Evolutionary conservation across 92 coral and sea anemone species (phyloP).

Genomic region (Palythoa heliodiscus): DNA sequence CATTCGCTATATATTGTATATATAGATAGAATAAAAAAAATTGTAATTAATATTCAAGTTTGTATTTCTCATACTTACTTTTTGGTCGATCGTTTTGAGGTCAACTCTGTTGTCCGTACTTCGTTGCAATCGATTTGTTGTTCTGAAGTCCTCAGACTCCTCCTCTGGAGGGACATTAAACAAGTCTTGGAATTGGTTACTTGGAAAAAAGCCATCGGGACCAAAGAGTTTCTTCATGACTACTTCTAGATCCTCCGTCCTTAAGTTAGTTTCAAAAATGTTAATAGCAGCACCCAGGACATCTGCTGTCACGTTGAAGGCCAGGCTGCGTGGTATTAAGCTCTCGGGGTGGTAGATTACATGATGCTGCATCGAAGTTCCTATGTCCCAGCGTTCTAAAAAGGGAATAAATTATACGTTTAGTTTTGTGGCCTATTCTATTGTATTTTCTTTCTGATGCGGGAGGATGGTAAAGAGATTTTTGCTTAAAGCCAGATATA

Average conservation of each 20-base stretch:
- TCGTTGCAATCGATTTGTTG: slow-evolving; percentile 22
- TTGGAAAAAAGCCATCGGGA: slow-evolving; percentile 62
- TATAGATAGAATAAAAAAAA: background rate
- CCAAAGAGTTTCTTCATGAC: slow-evolving; percentile 70
- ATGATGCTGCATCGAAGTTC: slow-evolving; percentile 54
- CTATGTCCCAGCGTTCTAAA: slow-evolving; percentile 61
- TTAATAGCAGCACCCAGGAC: slow-evolving; percentile 72
- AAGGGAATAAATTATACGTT: background rate
- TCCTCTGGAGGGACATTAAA: slow-evolving; percentile 20
- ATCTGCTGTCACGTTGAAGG: slow-evolving; percentile 63
- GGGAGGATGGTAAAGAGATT: too few relatives aligned
- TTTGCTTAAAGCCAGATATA: too few relatives aligned
- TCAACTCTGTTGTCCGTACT: slow-evolving; percentile 45
- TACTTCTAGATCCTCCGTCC: slow-evolving; percentile 63
- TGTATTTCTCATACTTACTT: slow-evolving; percentile 30
- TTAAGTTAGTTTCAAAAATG: slow-evolving; percentile 59
- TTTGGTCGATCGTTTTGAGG: slow-evolving; percentile 43
- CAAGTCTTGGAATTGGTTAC: slow-evolving; percentile 44
- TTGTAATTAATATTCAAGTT: background rate
- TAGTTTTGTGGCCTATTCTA: background rate
- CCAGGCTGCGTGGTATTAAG: slow-evolving; percentile 62
- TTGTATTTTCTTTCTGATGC: too few relatives aligned
- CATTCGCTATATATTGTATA: too few relatives aligned
- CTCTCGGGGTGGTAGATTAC: slow-evolving; percentile 72
- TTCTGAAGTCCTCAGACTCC: background rate